Evolutionary conservation across 1,140 invertebrate genomes (phyloP).

Genomic region (Saxidomus purpurata): DNA sequence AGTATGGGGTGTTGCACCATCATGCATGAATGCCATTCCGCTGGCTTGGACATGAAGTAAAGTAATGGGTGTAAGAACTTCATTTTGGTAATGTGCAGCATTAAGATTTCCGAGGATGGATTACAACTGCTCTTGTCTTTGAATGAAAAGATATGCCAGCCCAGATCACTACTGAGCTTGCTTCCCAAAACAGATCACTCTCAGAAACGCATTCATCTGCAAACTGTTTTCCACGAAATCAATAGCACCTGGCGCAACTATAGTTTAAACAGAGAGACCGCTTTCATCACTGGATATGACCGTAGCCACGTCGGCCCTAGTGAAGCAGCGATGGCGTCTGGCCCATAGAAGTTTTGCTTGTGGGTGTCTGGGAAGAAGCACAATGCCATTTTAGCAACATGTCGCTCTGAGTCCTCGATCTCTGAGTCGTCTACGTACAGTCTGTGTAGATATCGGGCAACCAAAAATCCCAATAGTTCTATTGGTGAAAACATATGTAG

Average conservation of each 20-base stretch:
- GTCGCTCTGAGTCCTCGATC: neutral
- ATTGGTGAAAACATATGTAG: too few species aligned
- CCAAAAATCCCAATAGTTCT: too few species aligned
- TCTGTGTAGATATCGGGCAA: neutral
- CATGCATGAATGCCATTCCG: too few species aligned
- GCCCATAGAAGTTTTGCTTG: too few species aligned
- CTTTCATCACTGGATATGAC: slow-evolving; percentile 17
- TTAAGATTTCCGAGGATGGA: neutral
- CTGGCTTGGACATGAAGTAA: too few species aligned
- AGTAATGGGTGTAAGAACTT: too few species aligned
- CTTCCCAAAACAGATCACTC: neutral
- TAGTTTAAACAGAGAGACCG: neutral
- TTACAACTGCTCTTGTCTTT: too few species aligned
- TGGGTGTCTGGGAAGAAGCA: neutral
- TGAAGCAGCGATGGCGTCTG: neutral
- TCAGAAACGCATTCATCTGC: neutral
- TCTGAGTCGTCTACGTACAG: neutral
- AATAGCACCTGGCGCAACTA: neutral
- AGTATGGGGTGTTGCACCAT: too few species aligned
- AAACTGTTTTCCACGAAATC: neutral
- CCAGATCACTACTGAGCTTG: neutral
- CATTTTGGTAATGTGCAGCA: too few species aligned
- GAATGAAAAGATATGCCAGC: too few species aligned
- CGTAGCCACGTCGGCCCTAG: neutral
- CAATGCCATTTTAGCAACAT: neutral